Percentiles rank a stretch among this genome's conserved stretches.
Conservation (phyloP, 2,888 invertebrate genomes). For the Boloria euphrosyne region DNA sequence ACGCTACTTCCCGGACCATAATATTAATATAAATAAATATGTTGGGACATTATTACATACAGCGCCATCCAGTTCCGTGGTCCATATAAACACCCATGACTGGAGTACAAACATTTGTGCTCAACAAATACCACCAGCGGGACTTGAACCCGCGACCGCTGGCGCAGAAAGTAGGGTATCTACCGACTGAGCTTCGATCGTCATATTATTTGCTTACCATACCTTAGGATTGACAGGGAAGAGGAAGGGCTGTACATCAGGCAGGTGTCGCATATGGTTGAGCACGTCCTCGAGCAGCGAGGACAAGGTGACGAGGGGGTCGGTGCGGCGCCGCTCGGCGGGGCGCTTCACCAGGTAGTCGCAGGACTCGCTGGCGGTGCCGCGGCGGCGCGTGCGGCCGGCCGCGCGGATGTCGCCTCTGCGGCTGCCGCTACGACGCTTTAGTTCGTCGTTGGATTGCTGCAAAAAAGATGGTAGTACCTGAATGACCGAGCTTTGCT, state of each 20-base stretch:
- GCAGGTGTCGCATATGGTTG: constrained; percentile 95
- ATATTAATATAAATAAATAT: too few species aligned
- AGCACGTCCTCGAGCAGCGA: constrained; percentile 95
- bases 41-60: too few species aligned
- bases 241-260: constrained; percentile 95
- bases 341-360: constrained; percentile 89
- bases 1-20: too few species aligned
- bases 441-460: constrained; percentile 93
- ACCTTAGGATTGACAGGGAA: constrained; percentile 97
- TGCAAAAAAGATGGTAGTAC: constrained; percentile 42
- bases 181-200: too few species aligned
- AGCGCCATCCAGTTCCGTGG: too few species aligned
- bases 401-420: constrained; percentile 78
- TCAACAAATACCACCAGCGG: too few species aligned
- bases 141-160: too few species aligned
- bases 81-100: too few species aligned
- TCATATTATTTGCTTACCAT: too few species aligned
- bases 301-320: constrained; percentile 97
- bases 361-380: constrained; percentile 72
- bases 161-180: too few species aligned
- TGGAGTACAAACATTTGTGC: too few species aligned
- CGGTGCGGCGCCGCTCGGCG: constrained; percentile 95
- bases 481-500: too few species aligned
- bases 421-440: constrained; percentile 90
- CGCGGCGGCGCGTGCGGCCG: constrained; percentile 60